Evolutionary conservation across 2,888 invertebrate species (phyloP).

Genomic region (Rhorus exstirpatorius): DNA sequence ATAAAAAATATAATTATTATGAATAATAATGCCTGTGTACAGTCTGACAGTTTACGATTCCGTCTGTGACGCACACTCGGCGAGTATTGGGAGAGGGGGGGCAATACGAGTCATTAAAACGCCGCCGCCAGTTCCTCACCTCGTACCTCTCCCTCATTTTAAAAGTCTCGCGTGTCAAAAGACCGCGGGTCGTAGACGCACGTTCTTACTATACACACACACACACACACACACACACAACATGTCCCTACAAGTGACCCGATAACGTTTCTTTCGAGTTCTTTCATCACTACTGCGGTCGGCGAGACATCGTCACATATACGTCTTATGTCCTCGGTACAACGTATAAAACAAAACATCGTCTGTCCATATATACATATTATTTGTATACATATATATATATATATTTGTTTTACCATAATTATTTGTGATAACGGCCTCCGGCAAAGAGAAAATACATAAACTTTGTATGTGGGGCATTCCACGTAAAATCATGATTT

Average conservation of each 20-base stretch:
- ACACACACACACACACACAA: not conserved
- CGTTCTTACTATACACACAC: slow-evolving; percentile 1
- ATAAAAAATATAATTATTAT: slow-evolving; percentile 4
- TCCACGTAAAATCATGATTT: too few species aligned
- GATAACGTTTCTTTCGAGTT: slow-evolving; percentile 38
- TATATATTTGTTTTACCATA: not conserved
- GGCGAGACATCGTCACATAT: slow-evolving; percentile 2
- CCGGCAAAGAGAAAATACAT: not conserved
- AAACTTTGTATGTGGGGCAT: too few species aligned
- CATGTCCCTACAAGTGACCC: not conserved
- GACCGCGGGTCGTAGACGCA: slow-evolving; percentile 1
- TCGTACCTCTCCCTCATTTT: slow-evolving; percentile 27
- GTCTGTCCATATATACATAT: not conserved
- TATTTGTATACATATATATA: not conserved
- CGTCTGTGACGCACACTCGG: slow-evolving; percentile 58
- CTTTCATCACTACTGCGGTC: slow-evolving; percentile 19
- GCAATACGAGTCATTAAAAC: slow-evolving; percentile 23
- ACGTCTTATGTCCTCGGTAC: slow-evolving; percentile 12
- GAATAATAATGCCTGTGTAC: slow-evolving; percentile 15
- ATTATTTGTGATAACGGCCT: not conserved
- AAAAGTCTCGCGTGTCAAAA: slow-evolving; percentile 41
- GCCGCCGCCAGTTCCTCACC: slow-evolving; percentile 46
- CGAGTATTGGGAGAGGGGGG: slow-evolving; percentile 36
- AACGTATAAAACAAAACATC: not conserved
- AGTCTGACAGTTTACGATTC: slow-evolving; percentile 21